Percentiles rank a stretch among this genome's conserved stretches.
Conservation (phyloP, 2,113 vertebrate genomes). For the Bubo bubo region DNA sequence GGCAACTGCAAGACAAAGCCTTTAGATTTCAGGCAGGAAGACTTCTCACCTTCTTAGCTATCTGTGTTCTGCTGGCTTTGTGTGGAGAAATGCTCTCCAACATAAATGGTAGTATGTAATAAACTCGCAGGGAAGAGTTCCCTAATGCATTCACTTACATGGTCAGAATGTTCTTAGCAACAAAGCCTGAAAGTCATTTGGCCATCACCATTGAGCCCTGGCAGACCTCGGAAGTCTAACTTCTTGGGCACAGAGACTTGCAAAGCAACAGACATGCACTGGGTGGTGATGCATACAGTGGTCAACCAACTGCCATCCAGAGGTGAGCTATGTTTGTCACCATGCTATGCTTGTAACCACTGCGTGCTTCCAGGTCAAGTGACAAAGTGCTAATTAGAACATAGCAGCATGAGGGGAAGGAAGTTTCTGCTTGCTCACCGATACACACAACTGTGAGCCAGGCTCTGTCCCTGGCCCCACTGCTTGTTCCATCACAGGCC, state of each 20-base stretch:
- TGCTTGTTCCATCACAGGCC: not conserved
- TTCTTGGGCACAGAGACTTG: not conserved
- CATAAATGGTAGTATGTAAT: no score
- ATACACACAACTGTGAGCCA: accelerated
- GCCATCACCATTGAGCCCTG: not conserved
- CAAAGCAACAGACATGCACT: not conserved
- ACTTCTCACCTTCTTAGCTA: not conserved
- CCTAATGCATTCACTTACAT: not conserved
- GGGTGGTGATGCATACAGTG: not conserved
- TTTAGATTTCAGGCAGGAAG: not conserved
- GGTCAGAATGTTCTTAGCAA: not conserved
- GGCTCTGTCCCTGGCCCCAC: not conserved
- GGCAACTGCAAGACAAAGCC: not conserved
- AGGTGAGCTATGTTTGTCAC: not conserved
- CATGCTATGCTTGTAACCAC: not conserved
- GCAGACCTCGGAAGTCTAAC: not conserved
- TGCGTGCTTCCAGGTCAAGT: not conserved
- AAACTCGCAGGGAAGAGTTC: not conserved
- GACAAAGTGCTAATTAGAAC: not conserved
- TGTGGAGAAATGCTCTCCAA: not conserved
- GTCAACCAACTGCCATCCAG: not conserved
- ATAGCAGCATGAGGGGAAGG: not conserved
- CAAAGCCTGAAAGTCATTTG: not conserved
- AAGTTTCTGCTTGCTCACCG: not conserved
- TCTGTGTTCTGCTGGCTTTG: not conserved